phyloP scores from a whole-genome alignment of 1,140 invertebrate genomes.

The Anthonomus grandis region DNA sequence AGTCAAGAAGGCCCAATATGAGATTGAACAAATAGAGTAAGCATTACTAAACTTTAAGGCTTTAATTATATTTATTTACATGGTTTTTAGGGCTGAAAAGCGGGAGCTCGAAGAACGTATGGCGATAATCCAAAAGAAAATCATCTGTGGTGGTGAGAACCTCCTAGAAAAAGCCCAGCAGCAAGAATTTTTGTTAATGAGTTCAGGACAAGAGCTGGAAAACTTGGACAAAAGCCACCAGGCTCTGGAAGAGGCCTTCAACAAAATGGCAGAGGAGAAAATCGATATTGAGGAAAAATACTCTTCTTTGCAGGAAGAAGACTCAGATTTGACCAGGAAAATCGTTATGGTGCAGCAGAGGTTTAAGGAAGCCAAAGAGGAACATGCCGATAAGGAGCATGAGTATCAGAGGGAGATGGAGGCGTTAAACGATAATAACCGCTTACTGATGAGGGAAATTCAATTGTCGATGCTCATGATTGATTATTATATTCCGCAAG shows the following conservation, averaged over 20 bases:
- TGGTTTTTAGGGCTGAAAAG: conserved; percentile 54
- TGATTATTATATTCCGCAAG: conserved; percentile 87
- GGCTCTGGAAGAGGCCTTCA: conserved; percentile 73
- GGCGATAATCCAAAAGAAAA: conserved; percentile 88
- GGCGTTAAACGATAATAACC: conserved; percentile 86
- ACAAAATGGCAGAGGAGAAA: conserved; percentile 89
- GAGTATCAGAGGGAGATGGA: conserved; percentile 98
- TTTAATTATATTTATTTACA: neutral
- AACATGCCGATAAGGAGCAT: conserved; percentile 82
- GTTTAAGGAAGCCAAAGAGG: conserved; percentile 78
- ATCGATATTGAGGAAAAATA: conserved; percentile 97
- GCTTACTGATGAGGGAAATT: conserved; percentile 86
- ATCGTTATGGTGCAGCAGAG: conserved; percentile 83
- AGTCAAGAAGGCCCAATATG: conserved; percentile 45
- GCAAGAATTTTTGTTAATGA: conserved; percentile 79
- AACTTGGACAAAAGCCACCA: conserved; percentile 78
- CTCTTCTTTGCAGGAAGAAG: conserved; percentile 90
- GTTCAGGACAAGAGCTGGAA: conserved; percentile 87
- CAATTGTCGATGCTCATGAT: conserved; percentile 82
- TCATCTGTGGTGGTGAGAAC: conserved; percentile 97
- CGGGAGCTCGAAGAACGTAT: conserved; percentile 82
- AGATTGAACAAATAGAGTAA: conserved; percentile 41
- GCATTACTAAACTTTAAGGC: conserved; percentile 15
- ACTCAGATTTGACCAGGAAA: conserved; percentile 87
- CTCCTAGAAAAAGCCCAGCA: conserved; percentile 97